phyloP scores from a whole-genome alignment of 2,888 invertebrate genomes.

The Oxycera nigricornis region DNA sequence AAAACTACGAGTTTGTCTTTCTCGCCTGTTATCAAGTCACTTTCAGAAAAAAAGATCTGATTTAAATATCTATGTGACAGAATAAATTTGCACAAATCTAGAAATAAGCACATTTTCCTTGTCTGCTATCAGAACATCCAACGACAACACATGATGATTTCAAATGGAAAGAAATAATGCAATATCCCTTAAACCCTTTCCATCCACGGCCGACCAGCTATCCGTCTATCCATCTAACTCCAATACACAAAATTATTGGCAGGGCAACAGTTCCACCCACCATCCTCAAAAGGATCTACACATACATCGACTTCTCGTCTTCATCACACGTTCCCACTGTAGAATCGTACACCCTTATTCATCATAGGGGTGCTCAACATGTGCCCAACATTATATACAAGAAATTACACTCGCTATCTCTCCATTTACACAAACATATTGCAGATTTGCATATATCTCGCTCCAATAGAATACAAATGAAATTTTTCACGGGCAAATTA shows the following conservation, averaged over 20 bases:
- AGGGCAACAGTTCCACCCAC: not conserved
- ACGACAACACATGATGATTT: not conserved
- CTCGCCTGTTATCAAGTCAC: not conserved
- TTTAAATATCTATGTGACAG: not conserved
- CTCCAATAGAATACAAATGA: slow-evolving; percentile 32
- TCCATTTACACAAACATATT: not conserved
- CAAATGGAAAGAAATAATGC: not conserved
- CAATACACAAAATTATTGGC: not conserved
- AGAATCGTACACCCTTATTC: too few species aligned
- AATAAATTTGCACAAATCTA: slow-evolving; percentile 28
- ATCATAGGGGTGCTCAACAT: not conserved
- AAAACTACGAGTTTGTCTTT: not conserved
- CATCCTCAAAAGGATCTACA: not conserved
- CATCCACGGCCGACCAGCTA: not conserved
- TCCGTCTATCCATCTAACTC: not conserved
- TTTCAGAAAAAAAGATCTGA: not conserved
- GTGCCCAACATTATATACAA: not conserved
- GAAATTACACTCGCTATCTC: not conserved
- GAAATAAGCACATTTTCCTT: slow-evolving; percentile 13
- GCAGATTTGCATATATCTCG: slow-evolving; percentile 27
- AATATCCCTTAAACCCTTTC: not conserved
- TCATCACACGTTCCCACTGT: not conserved
- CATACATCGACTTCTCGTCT: not conserved
- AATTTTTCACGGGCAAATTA: slow-evolving; percentile 39
- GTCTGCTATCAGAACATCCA: not conserved